A percentile compares a stretch with the other conserved stretches of the same genome.
Conservation (phyloP, 2,888 invertebrate genomes). For the Polyommatus icarus region DNA sequence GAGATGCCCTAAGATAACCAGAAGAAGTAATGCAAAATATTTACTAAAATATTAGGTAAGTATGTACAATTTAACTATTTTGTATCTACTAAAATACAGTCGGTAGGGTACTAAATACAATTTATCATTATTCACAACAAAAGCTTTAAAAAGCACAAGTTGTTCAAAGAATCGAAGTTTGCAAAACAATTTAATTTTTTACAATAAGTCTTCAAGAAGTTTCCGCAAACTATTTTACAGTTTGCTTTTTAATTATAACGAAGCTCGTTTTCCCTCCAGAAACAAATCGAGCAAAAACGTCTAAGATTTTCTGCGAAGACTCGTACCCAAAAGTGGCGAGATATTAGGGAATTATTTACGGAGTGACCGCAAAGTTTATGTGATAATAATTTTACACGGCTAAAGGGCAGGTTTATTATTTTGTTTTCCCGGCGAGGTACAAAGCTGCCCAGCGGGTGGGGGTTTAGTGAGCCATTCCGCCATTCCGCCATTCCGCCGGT, state of each 20-base stretch:
- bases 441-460: constrained; percentile 68
- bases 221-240: constrained; percentile 11
- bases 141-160: background rate
- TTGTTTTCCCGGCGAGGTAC: constrained; percentile 59
- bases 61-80: background rate
- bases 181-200: constrained; percentile 15
- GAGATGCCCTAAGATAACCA: too few relatives aligned
- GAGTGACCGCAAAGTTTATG: constrained; percentile 41
- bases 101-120: background rate
- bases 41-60: too few relatives aligned
- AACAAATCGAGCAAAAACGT: constrained; percentile 3
- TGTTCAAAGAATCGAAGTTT: constrained; percentile 11
- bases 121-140: background rate
- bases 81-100: background rate
- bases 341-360: constrained; percentile 46
- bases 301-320: background rate
- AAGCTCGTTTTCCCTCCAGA: background rate
- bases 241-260: constrained; percentile 4
- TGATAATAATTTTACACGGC: constrained; percentile 28
- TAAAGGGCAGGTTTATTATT: constrained; percentile 48
- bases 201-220: constrained; percentile 8
- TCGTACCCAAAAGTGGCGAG: constrained; percentile 3
- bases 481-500: constrained; percentile 54
- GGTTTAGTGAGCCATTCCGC: constrained; percentile 75
- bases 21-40: too few relatives aligned